Percentiles rank a stretch among this genome's conserved stretches.
Evolutionary conservation across 2,888 invertebrate species (phyloP).

Genomic region (Halocaridina rubra): DNA sequence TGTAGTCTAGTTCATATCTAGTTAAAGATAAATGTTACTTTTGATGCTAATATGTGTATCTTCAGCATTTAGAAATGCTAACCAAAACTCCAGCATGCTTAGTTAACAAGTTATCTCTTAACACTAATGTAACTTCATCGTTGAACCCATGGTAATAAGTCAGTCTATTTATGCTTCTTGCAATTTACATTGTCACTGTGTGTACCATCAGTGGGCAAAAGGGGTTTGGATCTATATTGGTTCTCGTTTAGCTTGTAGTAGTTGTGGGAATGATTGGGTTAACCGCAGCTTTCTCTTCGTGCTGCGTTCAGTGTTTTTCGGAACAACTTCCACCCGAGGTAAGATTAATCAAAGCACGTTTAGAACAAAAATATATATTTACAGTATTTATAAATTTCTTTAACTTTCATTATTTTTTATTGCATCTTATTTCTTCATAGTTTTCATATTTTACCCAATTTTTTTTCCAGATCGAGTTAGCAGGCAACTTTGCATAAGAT

Average conservation of each 20-base stretch:
- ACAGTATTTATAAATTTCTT: conserved; percentile 21
- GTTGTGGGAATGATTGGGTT: conserved; percentile 57
- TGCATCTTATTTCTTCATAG: conserved; percentile 14
- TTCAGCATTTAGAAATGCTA: neutral
- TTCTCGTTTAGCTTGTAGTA: conserved; percentile 57
- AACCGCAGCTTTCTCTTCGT: conserved; percentile 58
- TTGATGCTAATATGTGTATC: neutral
- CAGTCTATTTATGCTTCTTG: too few species aligned
- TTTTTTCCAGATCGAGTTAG: conserved; percentile 42
- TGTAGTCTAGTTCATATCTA: neutral
- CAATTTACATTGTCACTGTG: too few species aligned
- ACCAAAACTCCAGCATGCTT: neutral
- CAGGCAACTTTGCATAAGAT: conserved; percentile 44
- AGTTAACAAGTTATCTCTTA: neutral
- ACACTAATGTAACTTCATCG: too few species aligned
- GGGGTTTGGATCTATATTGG: conserved; percentile 19
- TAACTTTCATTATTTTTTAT: neutral
- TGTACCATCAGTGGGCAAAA: too few species aligned
- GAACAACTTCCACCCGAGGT: conserved; percentile 60
- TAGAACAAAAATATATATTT: conserved; percentile 37
- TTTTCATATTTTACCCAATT: conserved; percentile 8
- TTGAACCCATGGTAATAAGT: too few species aligned
- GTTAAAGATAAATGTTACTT: neutral
- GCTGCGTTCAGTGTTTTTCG: conserved; percentile 57
- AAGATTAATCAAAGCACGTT: conserved; percentile 56